phyloP scores from a whole-genome alignment of 2,888 invertebrate species.

The Philereme vetulata region DNA sequence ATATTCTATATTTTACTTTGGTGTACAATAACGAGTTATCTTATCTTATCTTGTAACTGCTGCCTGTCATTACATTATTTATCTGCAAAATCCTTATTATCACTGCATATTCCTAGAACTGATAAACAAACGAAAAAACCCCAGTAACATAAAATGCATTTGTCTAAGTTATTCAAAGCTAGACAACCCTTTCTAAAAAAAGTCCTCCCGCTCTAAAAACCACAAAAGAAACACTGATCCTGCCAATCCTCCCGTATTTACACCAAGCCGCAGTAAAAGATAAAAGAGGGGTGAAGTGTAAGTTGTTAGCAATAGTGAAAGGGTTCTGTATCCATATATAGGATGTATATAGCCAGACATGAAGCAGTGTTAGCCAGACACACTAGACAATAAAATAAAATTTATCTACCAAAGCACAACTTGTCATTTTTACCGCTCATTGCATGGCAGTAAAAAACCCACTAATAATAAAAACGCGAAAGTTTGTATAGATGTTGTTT shows the following conservation, averaged over 20 bases:
- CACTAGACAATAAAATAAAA: too few species aligned
- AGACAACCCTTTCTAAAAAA: constrained; percentile 14
- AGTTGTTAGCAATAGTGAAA: neutral
- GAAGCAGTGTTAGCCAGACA: too few species aligned
- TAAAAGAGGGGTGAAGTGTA: constrained; percentile 15
- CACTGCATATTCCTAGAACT: neutral
- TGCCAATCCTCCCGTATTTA: constrained; percentile 51
- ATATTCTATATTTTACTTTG: too few species aligned
- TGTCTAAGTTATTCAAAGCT: neutral
- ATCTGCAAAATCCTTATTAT: too few species aligned
- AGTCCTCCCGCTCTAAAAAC: constrained; percentile 28
- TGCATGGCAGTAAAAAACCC: too few species aligned
- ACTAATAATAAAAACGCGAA: too few species aligned
- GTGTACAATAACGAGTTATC: too few species aligned
- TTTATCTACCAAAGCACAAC: too few species aligned
- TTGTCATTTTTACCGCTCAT: too few species aligned
- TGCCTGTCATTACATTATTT: too few species aligned
- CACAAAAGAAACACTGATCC: constrained; percentile 38
- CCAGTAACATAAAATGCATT: neutral
- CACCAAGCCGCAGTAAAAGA: constrained; percentile 48
- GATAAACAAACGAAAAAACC: neutral
- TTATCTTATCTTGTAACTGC: too few species aligned
- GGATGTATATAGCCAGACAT: neutral
- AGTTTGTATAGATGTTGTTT: too few species aligned
- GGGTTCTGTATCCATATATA: constrained; percentile 13